These are phyloP conservation scores for Ptychodera flava DNA, from an alignment of 35 echinoderm and acorn worm genomes.

Conservation along the genomic window DNA sequence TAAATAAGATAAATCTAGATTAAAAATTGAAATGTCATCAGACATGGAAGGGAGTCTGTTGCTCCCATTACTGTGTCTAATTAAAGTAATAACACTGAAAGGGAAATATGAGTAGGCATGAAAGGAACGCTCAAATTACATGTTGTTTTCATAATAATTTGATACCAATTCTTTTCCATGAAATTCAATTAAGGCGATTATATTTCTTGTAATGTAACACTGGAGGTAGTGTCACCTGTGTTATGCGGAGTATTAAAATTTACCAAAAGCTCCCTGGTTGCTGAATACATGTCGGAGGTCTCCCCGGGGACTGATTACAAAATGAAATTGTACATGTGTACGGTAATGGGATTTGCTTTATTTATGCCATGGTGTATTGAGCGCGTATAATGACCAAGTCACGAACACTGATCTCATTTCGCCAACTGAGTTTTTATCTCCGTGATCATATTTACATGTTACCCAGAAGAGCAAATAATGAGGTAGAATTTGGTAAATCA, in stretches of 20 bases:
- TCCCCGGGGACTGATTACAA: not conserved
- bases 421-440: not conserved
- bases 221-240: no score
- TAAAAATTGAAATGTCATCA: not conserved
- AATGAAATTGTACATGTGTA: conserved; percentile 2
- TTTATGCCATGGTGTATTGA: not conserved
- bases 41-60: no score
- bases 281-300: not conserved
- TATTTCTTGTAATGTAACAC: not conserved
- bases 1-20: not conserved
- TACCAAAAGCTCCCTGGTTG: no score
- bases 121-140: not conserved
- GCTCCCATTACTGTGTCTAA: no score
- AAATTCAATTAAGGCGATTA: not conserved
- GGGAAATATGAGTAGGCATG: not conserved
- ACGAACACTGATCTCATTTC: not conserved
- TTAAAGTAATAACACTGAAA: not conserved
- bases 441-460: not conserved
- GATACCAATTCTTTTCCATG: not conserved
- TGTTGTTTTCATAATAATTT: not conserved
- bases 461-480: not conserved
- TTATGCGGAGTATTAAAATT: no score
- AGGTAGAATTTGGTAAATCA: not conserved
- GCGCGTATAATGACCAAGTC: not conserved
- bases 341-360: not conserved